Conservation (phyloP, 2,888 invertebrate genomes). For the Poecilobothrus nobilitatus region DNA sequence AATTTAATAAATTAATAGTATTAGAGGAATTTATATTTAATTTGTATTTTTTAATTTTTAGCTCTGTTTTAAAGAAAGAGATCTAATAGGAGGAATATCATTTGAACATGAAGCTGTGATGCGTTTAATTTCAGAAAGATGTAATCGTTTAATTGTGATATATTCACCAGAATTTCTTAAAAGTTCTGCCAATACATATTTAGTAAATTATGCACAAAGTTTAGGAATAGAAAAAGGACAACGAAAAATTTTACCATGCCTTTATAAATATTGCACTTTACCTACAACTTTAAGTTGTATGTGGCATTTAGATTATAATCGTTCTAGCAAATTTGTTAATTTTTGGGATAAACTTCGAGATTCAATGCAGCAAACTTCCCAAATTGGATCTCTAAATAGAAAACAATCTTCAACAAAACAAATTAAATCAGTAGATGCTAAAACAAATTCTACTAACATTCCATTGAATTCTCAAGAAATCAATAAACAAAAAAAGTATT, state of each 20-base stretch:
- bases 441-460: background rate
- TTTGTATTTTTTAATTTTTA: slow-evolving; percentile 33
- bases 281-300: slow-evolving; percentile 59
- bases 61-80: slow-evolving; percentile 67
- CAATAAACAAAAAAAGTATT: background rate
- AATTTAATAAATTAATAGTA: slow-evolving; percentile 19
- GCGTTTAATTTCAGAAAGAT: slow-evolving; percentile 64
- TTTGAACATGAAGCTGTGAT: slow-evolving; percentile 66
- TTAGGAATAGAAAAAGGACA: slow-evolving; percentile 56
- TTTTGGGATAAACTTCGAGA: slow-evolving; percentile 63
- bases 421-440: background rate
- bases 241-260: slow-evolving; percentile 62
- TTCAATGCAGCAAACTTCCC: slow-evolving; percentile 43
- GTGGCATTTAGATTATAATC: slow-evolving; percentile 54
- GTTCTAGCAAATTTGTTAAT: slow-evolving; percentile 49
- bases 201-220: slow-evolving; percentile 70
- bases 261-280: slow-evolving; percentile 56
- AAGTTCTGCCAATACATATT: slow-evolving; percentile 68
- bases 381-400: slow-evolving; percentile 4
- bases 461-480: background rate
- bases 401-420: background rate
- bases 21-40: background rate
- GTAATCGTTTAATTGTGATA: slow-evolving; percentile 69
- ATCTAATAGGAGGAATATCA: slow-evolving; percentile 59
- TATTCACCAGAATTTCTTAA: slow-evolving; percentile 67